A percentile compares a stretch with the other conserved stretches of the same genome.
Evolutionary conservation across 35 echinoderm and acorn worm species (phyloP).

Genomic region (Stichopus chloronotus): DNA sequence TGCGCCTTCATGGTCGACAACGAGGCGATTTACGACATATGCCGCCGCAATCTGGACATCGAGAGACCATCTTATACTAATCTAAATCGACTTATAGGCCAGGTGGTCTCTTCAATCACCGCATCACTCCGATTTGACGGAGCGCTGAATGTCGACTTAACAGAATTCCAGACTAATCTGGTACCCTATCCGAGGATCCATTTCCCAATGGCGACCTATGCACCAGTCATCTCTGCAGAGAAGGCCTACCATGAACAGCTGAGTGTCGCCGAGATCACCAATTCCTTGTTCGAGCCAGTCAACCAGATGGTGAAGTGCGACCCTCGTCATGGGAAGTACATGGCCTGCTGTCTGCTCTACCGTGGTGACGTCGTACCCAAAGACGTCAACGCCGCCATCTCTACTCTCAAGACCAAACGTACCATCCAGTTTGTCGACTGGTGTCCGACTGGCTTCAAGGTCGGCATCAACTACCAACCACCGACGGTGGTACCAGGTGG

Average conservation of each 20-base stretch:
- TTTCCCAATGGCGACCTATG: constrained; percentile 79
- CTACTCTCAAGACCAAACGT: constrained; percentile 82
- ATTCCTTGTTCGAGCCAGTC: constrained; percentile 78
- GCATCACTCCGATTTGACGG: constrained; percentile 86
- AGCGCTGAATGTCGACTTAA: constrained; percentile 82
- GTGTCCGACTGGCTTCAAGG: constrained; percentile 90
- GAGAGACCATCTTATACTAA: constrained; percentile 86
- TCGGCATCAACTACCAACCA: constrained; percentile 91
- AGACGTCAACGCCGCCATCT: constrained; percentile 97
- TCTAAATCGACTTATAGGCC: constrained; percentile 78
- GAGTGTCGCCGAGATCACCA: constrained; percentile 92
- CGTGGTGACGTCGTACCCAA: constrained; percentile 94
- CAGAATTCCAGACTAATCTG: constrained; percentile 88
- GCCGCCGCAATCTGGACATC: constrained; percentile 81
- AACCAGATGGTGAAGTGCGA: constrained; percentile 95
- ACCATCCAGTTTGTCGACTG: constrained; percentile 90
- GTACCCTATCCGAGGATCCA: constrained; percentile 88
- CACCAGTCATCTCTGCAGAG: constrained; percentile 87
- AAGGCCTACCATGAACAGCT: constrained; percentile 94
- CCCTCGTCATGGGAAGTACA: constrained; percentile 92
- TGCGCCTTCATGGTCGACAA: constrained; percentile 93
- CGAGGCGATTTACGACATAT: constrained; percentile 87
- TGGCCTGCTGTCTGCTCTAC: constrained; percentile 86
- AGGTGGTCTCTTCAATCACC: constrained; percentile 82
- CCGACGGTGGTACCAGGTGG: constrained; percentile 87